phyloP scores from a whole-genome alignment of 2,113 vertebrate species.

The Mastomys coucha region DNA sequence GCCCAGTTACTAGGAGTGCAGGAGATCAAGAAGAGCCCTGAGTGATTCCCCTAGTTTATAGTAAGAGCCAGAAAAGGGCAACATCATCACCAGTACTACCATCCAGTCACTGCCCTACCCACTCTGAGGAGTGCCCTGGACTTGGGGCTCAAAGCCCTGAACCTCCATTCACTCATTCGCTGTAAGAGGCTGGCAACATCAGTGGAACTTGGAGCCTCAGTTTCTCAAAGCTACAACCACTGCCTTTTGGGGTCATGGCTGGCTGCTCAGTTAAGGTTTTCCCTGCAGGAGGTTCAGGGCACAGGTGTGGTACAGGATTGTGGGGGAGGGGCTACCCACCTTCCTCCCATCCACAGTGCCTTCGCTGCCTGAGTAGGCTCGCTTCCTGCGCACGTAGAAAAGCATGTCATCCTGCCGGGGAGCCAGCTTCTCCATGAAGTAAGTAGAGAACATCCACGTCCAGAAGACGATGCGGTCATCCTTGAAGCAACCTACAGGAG shows the following conservation, averaged over 20 bases:
- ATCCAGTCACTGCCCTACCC: background rate
- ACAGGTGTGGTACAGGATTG: fast-evolving
- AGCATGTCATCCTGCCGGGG: conserved; percentile 97
- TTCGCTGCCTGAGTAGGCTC: conserved; percentile 85
- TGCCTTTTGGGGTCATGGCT: fast-evolving
- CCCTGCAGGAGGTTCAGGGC: background rate
- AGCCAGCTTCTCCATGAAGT: conserved; percentile 98
- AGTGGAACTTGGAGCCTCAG: background rate
- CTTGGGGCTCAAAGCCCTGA: background rate
- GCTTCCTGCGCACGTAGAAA: conserved; percentile 96
- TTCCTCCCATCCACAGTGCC: conserved; percentile 91
- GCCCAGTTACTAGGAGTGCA: fast-evolving
- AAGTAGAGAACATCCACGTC: conserved; percentile 99
- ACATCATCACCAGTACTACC: fast-evolving
- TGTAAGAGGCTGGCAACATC: background rate
- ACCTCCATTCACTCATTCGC: fast-evolving
- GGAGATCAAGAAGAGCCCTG: background rate
- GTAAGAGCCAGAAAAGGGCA: no score
- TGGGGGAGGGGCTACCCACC: conserved; percentile 81
- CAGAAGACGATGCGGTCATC: conserved; percentile 99
- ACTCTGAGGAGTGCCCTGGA: background rate
- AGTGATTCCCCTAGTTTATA: fast-evolving
- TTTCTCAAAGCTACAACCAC: background rate
- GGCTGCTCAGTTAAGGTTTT: fast-evolving
- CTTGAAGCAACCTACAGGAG: conserved; percentile 93